phyloP scores from a whole-genome alignment of 1,140 invertebrate species.

The Trichonephila clavata region DNA sequence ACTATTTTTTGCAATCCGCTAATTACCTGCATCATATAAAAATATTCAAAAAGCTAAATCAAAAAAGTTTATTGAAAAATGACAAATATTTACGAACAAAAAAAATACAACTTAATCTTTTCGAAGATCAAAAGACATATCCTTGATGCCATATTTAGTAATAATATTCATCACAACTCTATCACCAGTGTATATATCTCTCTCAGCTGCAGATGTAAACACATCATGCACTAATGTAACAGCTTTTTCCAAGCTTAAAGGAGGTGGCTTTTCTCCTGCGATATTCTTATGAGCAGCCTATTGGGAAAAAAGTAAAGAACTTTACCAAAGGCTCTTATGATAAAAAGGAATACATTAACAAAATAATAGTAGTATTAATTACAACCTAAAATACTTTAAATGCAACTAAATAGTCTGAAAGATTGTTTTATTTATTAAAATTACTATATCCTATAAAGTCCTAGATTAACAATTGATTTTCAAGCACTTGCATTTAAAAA shows the following conservation, averaged over 20 bases:
- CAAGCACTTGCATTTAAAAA: too few relatives aligned
- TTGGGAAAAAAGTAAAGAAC: constrained; percentile 68
- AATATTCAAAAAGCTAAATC: background rate
- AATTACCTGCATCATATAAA: too few relatives aligned
- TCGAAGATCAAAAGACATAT: constrained; percentile 78
- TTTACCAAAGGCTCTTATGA: background rate
- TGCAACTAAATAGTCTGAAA: too few relatives aligned
- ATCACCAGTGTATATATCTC: constrained; percentile 98
- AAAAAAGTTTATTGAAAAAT: background rate
- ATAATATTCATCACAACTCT: constrained; percentile 93
- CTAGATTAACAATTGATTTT: too few relatives aligned
- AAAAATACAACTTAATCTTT: constrained; percentile 78
- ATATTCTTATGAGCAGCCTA: constrained; percentile 93
- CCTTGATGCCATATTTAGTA: constrained; percentile 90
- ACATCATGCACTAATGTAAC: constrained; percentile 94
- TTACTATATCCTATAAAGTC: too few relatives aligned
- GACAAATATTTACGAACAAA: background rate
- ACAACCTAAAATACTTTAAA: too few relatives aligned
- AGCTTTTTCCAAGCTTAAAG: constrained; percentile 89
- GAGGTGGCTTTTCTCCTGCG: constrained; percentile 79
- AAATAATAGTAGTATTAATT: too few relatives aligned
- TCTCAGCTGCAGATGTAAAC: constrained; percentile 97
- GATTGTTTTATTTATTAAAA: too few relatives aligned
- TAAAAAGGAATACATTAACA: too few relatives aligned
- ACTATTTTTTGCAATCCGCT: too few relatives aligned